phyloP scores from a whole-genome alignment of 2,888 invertebrate species.

The Argyresthia albistria region DNA sequence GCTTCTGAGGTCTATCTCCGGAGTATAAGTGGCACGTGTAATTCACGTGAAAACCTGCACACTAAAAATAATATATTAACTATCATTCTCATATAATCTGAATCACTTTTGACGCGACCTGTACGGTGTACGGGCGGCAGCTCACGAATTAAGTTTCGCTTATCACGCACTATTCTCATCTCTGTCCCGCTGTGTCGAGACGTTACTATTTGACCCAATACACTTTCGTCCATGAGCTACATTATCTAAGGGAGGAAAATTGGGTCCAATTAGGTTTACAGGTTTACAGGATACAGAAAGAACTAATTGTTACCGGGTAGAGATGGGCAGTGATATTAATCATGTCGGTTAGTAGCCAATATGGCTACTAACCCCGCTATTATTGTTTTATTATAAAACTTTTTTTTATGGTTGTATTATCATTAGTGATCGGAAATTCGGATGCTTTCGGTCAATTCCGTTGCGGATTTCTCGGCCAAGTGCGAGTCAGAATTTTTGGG shows the following conservation, averaged over 20 bases:
- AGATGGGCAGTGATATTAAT: neutral
- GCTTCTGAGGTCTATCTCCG: neutral
- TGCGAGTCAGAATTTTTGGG: no score
- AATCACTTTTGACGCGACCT: conserved; percentile 15
- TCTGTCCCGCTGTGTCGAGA: conserved; percentile 11
- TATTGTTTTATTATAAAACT: no score
- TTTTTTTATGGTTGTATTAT: no score
- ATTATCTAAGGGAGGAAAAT: neutral
- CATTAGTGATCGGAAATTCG: no score
- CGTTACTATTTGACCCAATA: neutral
- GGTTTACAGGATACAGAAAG: neutral
- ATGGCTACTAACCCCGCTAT: no score
- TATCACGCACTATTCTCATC: conserved; percentile 24
- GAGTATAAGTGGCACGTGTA: neutral
- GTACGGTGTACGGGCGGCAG: conserved; percentile 17
- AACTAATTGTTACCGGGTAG: neutral
- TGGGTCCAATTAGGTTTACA: neutral
- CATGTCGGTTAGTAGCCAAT: neutral
- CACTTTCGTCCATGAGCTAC: neutral
- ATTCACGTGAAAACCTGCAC: neutral
- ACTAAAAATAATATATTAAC: neutral
- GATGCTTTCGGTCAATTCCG: no score
- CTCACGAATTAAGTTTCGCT: conserved; percentile 20
- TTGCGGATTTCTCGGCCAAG: no score
- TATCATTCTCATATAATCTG: neutral